These are phyloP conservation scores for Ditylenchus weischeri DNA, from an alignment of 2,888 invertebrate genomes.

Conservation along the genomic window DNA sequence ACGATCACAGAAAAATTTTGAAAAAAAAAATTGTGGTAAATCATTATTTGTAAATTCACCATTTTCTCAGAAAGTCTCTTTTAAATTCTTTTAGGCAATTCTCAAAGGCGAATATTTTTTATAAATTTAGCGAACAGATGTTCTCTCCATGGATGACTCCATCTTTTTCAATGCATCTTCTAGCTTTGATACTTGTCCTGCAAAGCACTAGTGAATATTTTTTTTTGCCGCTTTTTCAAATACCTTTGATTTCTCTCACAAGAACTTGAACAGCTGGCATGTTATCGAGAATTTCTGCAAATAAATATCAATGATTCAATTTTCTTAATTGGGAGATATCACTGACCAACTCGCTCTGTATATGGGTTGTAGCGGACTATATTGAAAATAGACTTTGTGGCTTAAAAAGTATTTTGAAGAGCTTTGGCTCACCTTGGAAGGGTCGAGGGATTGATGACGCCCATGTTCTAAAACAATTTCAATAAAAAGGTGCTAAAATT, in stretches of 20 bases:
- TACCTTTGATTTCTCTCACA: conserved; percentile 64
- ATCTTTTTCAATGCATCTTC: conserved; percentile 49
- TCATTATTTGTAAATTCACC: no score
- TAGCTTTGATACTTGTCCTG: conserved; percentile 47
- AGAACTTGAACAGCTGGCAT: conserved; percentile 81
- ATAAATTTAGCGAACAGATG: background rate
- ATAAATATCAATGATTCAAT: no score
- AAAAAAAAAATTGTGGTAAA: no score
- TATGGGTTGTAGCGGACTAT: conserved; percentile 82
- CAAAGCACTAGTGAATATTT: background rate
- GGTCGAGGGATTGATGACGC: conserved; percentile 85
- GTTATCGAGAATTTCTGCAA: conserved; percentile 79
- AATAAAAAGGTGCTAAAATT: no score
- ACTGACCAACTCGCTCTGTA: conserved; percentile 73
- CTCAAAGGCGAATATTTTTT: background rate
- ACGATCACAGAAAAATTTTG: no score
- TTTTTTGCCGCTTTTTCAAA: conserved; percentile 3
- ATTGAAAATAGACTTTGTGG: no score
- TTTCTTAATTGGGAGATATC: no score
- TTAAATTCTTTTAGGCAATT: no score
- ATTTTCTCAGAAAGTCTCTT: no score
- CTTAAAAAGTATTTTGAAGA: no score
- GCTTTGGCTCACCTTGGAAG: conserved; percentile 68
- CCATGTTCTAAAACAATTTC: conserved; percentile 72
- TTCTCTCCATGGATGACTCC: conserved; percentile 16